Evolutionary conservation across 2,113 vertebrate species (phyloP).

Genomic region (Oostethus manadensis): DNA sequence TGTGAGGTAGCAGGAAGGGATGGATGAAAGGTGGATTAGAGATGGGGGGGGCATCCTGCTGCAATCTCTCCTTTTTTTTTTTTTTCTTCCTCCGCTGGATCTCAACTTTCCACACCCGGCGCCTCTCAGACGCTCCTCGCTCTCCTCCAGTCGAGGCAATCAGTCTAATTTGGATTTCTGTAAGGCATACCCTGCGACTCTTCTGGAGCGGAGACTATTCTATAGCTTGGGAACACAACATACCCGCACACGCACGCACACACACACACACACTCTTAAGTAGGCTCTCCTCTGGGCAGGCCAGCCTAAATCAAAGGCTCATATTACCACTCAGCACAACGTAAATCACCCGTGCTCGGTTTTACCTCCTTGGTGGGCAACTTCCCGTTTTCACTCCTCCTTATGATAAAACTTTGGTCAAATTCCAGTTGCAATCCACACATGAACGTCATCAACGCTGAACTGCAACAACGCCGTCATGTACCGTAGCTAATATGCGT

Average conservation of each 20-base stretch:
- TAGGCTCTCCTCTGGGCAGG: conserved; percentile 21
- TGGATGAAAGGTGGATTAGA: conserved; percentile 65
- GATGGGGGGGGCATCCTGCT: conserved; percentile 62
- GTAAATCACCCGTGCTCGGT: neutral
- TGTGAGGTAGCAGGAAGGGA: conserved; percentile 35
- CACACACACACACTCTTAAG: neutral
- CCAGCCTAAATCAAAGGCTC: conserved; percentile 26
- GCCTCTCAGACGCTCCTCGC: conserved; percentile 12
- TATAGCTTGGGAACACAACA: conserved; percentile 39
- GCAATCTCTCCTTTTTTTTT: conserved; percentile 57
- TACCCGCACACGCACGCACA: conserved; percentile 17
- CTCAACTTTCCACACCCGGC: conserved; percentile 6
- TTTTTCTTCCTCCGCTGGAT: conserved; percentile 37
- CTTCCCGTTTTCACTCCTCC: too few species aligned
- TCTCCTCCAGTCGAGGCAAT: conserved; percentile 32
- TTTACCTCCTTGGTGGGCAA: too few species aligned
- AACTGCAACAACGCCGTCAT: too few species aligned
- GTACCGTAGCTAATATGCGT: too few species aligned
- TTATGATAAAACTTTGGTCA: too few species aligned
- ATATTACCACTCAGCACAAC: conserved; percentile 25
- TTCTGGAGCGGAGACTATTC: conserved; percentile 18
- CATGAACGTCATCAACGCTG: too few species aligned
- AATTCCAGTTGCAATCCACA: too few species aligned
- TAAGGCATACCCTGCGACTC: conserved; percentile 24
- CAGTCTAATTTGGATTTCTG: conserved; percentile 25